Conservation (phyloP, 2,888 invertebrate species). For the Muschampia plurimacula region DNA sequence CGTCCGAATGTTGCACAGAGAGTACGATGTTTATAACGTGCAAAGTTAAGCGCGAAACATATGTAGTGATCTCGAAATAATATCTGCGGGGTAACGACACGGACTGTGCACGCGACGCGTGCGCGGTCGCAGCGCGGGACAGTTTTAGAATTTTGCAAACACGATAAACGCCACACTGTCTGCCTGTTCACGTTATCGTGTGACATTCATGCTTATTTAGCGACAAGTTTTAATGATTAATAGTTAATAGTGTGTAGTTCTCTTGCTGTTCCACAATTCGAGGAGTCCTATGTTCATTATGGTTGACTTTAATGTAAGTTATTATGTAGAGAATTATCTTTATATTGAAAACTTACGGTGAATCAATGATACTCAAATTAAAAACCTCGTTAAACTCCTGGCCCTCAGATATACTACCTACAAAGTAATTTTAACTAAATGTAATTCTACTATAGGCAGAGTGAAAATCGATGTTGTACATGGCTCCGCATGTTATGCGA, state of each 20-base stretch:
- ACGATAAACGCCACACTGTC: conserved; percentile 3
- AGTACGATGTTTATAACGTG: conserved; percentile 4
- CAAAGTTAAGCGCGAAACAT: conserved; percentile 30
- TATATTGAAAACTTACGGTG: background rate
- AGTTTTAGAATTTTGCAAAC: conserved; percentile 1
- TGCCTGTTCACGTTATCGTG: background rate
- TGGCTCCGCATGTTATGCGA: conserved; percentile 17
- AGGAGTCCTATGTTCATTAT: no score
- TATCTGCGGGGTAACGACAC: conserved; percentile 5
- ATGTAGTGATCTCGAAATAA: conserved; percentile 43
- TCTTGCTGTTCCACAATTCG: no score
- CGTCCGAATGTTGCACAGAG: background rate
- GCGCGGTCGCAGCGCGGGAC: background rate
- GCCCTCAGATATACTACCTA: background rate
- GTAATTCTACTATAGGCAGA: conserved; percentile 4
- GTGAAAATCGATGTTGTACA: conserved; percentile 31
- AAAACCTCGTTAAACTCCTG: background rate
- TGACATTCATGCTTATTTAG: background rate
- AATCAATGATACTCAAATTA: background rate
- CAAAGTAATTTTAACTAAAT: conserved; percentile 9
- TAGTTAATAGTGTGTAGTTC: background rate
- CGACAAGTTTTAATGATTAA: background rate
- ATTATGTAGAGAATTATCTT: background rate
- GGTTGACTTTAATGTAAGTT: no score
- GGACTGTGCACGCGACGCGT: background rate